Evolutionary conservation across 2,113 vertebrate species (phyloP), one percentile per base, ranked within the genome.

Genomic region (Nettapus auritus): DNA sequence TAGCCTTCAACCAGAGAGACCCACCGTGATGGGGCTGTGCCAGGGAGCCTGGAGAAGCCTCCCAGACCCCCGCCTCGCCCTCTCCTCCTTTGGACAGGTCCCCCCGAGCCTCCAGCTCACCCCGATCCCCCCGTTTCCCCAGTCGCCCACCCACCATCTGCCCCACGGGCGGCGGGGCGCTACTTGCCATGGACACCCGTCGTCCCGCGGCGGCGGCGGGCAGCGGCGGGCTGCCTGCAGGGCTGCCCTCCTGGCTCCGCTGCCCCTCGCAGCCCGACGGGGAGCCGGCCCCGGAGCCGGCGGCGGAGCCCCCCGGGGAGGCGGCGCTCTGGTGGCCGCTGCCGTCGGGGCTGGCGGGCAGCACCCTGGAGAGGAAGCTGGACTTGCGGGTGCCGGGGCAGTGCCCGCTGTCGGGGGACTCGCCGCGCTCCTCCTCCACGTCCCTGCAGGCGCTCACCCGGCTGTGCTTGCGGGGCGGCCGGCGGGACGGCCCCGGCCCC

Each of bases 141-240:
- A 21, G 46, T 48, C 20, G 10, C 46, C 46, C 46, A 48, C 46
- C 46, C 20, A 4, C 46, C 46, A 11, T 6, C 46, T 11, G 46
- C 46, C 46, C 46, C 46, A 11, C 21, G 46, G 46, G 10, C 33
- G 33, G 25, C 56, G 18, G 36, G 38, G 20, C 80, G 96, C 92
- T 98, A 98, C 98, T 99, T 98, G 99, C 99, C 99, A 99, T 99
- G 52, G 99, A 99, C 97, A 99, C 97, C 96, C 98, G 98, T 74
- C 98, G 98, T 29, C 98, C 98, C 73, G 96, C 71, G 50, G 98
- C 97, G 64, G 95, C 77, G 44, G 95, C 62, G 17, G 95, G 89
- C 40, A 98, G 97, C 25, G 46, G 46, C 20, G 98, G 98, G 3
- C 98, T 98, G n/a, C 98, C 97, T 77, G 96, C 60, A 12, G 94